These are phyloP conservation scores for Steatocranus sp. DNA, from an alignment of 2,797 vertebrate species.

Conservation along the genomic window DNA sequence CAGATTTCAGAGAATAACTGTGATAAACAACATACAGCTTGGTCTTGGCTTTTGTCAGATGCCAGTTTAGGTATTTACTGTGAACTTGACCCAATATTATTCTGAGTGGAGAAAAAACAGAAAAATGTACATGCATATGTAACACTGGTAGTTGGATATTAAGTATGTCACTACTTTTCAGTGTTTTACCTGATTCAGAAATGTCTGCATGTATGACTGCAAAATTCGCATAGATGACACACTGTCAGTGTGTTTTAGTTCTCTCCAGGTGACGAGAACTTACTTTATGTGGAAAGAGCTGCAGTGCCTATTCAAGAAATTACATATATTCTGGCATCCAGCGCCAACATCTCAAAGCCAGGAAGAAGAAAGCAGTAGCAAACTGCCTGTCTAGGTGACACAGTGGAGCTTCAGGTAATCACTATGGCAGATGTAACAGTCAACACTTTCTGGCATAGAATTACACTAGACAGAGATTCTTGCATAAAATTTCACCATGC, in stretches of 20 bases:
- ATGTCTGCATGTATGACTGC: not conserved
- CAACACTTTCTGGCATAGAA: constrained; percentile 25
- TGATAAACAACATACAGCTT: not conserved
- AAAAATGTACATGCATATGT: not conserved
- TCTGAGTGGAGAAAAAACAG: not conserved
- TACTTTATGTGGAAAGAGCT: not conserved
- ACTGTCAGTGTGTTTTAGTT: not conserved
- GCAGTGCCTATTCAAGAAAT: not conserved
- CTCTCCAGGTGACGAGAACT: not conserved
- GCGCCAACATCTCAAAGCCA: constrained; percentile 13
- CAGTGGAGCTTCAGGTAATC: constrained; percentile 24
- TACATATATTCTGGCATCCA: not conserved
- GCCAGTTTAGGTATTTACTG: not conserved
- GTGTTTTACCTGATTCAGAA: not conserved
- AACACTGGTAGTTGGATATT: not conserved
- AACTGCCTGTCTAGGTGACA: constrained; percentile 8
- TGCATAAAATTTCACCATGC: constrained; percentile 15
- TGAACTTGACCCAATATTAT: not conserved
- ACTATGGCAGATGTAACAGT: constrained; percentile 51
- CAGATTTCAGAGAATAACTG: not conserved
- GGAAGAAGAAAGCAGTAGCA: constrained; percentile 8
- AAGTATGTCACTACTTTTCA: not conserved
- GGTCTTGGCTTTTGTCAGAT: not conserved
- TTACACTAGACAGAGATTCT: constrained; percentile 7
- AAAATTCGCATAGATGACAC: not conserved